Base-by-base conservation (phyloP, 2,797 vertebrate species). In the Pterois miles region DNA sequence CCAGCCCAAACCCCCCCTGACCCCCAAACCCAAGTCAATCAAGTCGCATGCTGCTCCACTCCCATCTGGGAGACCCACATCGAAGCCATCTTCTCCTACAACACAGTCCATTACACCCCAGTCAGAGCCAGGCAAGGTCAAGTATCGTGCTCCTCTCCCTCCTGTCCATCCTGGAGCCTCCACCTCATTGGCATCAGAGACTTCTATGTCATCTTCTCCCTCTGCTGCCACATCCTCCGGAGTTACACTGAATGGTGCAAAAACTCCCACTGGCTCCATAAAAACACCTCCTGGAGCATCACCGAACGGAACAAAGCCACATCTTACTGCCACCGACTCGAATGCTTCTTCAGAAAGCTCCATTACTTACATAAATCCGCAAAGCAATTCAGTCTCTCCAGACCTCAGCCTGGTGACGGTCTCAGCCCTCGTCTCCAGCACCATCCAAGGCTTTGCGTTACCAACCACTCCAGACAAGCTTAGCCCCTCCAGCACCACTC, bases 371-470 rank as follows among this genome's bases (percentile, higher is more conserved):
- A 3, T 40, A 5, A 60, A 33, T 33, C 50, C 69, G 31, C 78
- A 82, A 38, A 70, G 4, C 29, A 25, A 27, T 18, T 25, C 62
- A 2, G 38, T 34, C 27, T 77, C 86, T 40, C 48, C 88, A 0
- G 74, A 86, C 54, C 58, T 22, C 57, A 78, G 68, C 52, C 79
- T 85, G 34, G 74, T 66, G 50, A 88, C 91, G 0, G 87, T 94
- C 40, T 93, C 93, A 1, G 91, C 91, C 31, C 92, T 94, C 0
- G 82, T 94, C 43, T 89, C 91, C 11, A 84, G 90, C 76, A 92
- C 91, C 52, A 74, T 93, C 69, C 85, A 92, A 76, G 86, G 91
- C 72, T 33, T 93, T 0, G 50, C 90, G 52, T 34, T 88, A 34
- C 74, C 86, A 13, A 48, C 88, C 43, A n/a, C 73, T 67, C 85